Conservation (phyloP, 2,113 vertebrate species). For the Speoplatyrhinus poulsoni region DNA sequence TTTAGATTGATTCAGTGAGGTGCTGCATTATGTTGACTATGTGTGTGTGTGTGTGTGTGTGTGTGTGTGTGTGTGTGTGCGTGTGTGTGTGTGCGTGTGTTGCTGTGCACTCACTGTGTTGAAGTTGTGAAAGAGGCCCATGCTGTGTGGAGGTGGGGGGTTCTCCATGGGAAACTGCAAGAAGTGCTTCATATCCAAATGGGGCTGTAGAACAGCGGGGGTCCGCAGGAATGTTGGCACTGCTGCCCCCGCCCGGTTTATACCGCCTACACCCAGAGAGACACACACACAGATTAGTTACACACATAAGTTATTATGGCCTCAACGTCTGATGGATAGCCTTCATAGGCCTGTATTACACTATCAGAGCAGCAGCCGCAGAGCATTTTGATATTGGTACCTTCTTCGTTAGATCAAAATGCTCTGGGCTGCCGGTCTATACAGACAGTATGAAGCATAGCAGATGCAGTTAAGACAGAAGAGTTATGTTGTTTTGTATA, state of each 20-base stretch:
- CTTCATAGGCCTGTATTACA: too few relatives aligned
- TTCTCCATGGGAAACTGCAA: slow-evolving; percentile 81
- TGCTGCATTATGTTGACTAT: not conserved
- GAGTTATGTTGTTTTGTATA: too few relatives aligned
- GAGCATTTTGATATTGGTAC: too few relatives aligned
- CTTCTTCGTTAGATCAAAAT: too few relatives aligned
- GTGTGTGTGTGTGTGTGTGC: not conserved
- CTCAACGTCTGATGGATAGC: too few relatives aligned
- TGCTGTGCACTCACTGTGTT: slow-evolving; percentile 68
- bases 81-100: not conserved
- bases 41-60: slow-evolving; percentile 9
- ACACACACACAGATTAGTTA: not conserved
- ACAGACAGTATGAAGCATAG: not conserved
- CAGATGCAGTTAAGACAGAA: not conserved
- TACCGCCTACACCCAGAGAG: slow-evolving; percentile 69
- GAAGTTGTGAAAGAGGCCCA: slow-evolving; percentile 82
- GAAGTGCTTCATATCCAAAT: slow-evolving; percentile 82
- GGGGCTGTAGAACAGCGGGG: slow-evolving; percentile 76
- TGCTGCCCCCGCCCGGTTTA: slow-evolving; percentile 75
- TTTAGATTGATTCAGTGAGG: not conserved
- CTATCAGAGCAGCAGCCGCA: too few relatives aligned
- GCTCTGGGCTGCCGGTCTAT: too few relatives aligned
- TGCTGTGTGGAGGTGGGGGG: slow-evolving; percentile 71
- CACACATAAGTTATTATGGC: too few relatives aligned
- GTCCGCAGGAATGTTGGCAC: slow-evolving; percentile 80